A percentile compares a stretch with the other conserved stretches of the same genome.
Evolutionary conservation across 2,797 vertebrate species (phyloP).

Genomic region (Mormyrus hasselquistii): DNA sequence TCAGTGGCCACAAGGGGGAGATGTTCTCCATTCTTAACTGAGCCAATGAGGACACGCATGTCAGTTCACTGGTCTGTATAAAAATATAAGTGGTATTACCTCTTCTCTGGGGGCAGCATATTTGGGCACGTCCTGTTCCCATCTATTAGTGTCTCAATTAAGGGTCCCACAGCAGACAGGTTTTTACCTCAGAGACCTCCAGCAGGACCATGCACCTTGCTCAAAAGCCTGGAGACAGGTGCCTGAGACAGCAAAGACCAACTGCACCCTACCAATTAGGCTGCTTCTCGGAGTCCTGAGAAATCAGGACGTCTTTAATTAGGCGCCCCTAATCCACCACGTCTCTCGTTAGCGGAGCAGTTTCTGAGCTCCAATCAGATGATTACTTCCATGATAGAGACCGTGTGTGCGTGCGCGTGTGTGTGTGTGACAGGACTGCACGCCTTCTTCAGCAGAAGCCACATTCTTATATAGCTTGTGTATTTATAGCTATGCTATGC

Average conservation of each 20-base stretch:
- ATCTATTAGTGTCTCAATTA: slow-evolving; percentile 44
- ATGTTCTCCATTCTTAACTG: slow-evolving; percentile 20
- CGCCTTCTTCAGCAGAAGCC: background rate
- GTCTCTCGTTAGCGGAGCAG: slow-evolving; percentile 25
- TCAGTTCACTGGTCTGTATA: background rate
- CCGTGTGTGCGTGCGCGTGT: slow-evolving; percentile 22
- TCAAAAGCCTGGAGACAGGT: slow-evolving; percentile 34
- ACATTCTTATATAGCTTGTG: background rate
- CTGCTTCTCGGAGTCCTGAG: slow-evolving; percentile 33
- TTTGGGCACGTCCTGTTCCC: slow-evolving; percentile 32
- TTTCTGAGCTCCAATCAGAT: slow-evolving; percentile 14
- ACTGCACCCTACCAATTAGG: slow-evolving; percentile 37
- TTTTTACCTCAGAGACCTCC: slow-evolving; percentile 37
- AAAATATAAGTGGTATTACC: slow-evolving; percentile 9
- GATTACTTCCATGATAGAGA: slow-evolving; percentile 5
- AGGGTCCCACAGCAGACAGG: slow-evolving; percentile 37
- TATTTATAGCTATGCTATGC: background rate
- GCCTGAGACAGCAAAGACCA: slow-evolving; percentile 26
- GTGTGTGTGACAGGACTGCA: background rate
- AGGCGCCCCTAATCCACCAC: slow-evolving; percentile 28
- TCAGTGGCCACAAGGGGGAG: slow-evolving; percentile 29
- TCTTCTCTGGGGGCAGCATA: slow-evolving; percentile 29
- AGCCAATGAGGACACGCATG: background rate
- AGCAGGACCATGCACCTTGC: slow-evolving; percentile 20
- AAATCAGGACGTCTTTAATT: slow-evolving; percentile 40